These are phyloP conservation scores for Brachionichthys hirsutus DNA, from an alignment of 2,113 vertebrate species.

Conservation along the genomic window DNA sequence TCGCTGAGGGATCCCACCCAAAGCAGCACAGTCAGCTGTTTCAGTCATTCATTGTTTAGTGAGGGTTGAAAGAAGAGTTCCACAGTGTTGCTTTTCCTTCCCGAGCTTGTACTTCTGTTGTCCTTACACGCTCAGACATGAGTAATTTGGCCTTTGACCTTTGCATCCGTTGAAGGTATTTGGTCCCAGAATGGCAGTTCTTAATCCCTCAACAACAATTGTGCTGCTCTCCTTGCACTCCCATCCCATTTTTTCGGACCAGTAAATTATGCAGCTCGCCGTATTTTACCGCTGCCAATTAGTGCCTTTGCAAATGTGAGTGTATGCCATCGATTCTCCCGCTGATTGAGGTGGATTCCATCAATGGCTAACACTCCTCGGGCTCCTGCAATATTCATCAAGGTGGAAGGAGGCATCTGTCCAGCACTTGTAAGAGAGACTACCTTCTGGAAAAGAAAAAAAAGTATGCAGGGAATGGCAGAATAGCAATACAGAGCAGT, in stretches of 20 bases:
- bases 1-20: no score
- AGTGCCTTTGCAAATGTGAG: conserved; percentile 63
- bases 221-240: conserved; percentile 34
- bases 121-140: conserved; percentile 36
- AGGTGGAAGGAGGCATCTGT: conserved; percentile 56
- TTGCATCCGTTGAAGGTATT: conserved; percentile 34
- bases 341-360: conserved; percentile 66
- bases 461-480: conserved; percentile 9
- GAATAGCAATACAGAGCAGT: conserved; percentile 54
- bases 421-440: conserved; percentile 41
- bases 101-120: conserved; percentile 15
- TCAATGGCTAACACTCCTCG: conserved; percentile 42
- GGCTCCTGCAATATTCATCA: conserved; percentile 74
- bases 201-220: conserved; percentile 48
- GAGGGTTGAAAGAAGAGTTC: not conserved
- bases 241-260: conserved; percentile 25
- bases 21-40: no score
- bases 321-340: conserved; percentile 63
- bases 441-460: conserved; percentile 48
- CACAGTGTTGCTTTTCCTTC: conserved; percentile 4
- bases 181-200: conserved; percentile 49
- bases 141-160: conserved; percentile 45
- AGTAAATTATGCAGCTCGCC: conserved; percentile 58
- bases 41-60: not conserved
- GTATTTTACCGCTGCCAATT: conserved; percentile 71